Percentiles rank a stretch among this genome's conserved stretches.
Conservation (phyloP, 2,888 invertebrate species). For the Darwinula stevensoni region DNA sequence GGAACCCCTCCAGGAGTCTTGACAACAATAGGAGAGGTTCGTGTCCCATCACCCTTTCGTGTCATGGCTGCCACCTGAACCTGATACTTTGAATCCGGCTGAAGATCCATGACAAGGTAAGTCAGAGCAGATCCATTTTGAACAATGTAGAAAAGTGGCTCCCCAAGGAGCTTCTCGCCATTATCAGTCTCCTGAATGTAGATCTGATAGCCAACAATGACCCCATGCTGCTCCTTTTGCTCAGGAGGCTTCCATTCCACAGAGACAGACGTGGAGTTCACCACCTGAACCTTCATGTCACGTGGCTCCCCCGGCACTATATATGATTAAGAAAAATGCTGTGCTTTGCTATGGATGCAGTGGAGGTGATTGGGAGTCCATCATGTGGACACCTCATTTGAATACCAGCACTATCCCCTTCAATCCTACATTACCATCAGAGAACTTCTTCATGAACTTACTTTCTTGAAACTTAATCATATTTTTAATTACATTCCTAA, state of each 20-base stretch:
- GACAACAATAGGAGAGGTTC: constrained; percentile 52
- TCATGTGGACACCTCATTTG: too few species aligned
- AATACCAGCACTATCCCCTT: too few species aligned
- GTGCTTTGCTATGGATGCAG: too few species aligned
- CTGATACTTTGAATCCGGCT: constrained; percentile 79
- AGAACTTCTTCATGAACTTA: too few species aligned
- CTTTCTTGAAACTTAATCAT: too few species aligned
- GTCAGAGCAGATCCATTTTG: constrained; percentile 35
- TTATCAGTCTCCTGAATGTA: constrained; percentile 46
- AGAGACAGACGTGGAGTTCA: constrained; percentile 85
- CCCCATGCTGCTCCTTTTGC: constrained; percentile 69
- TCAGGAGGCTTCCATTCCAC: constrained; percentile 83
- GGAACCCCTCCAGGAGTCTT: constrained; percentile 83
- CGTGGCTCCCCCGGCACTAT: constrained; percentile 92
- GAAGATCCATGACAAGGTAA: constrained; percentile 55
- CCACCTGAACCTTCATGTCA: constrained; percentile 53
- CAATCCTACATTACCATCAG: too few species aligned
- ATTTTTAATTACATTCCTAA: too few species aligned
- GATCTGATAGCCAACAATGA: constrained; percentile 87
- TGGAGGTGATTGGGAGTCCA: too few species aligned
- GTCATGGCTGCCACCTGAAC: constrained; percentile 88
- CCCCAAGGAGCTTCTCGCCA: not conserved
- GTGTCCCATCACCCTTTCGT: constrained; percentile 80
- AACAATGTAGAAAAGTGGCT: not conserved
- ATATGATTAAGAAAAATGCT: constrained; percentile 9